Conservation (phyloP, 2,888 invertebrate species). For the Diploptera punctata region DNA sequence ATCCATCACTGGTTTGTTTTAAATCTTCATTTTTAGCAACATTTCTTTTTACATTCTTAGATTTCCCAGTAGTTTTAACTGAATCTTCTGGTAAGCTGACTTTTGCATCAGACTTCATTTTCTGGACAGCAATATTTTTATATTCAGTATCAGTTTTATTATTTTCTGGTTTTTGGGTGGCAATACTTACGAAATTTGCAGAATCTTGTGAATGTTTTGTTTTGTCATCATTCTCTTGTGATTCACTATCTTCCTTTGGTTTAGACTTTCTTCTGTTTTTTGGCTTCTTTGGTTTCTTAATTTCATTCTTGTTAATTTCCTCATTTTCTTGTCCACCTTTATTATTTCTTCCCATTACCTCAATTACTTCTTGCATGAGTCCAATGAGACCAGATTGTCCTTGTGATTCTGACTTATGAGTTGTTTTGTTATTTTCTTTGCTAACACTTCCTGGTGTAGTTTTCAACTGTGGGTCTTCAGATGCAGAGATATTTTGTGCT, state of each 20-base stretch:
- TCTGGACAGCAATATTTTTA: no score
- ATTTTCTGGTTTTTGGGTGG: no score
- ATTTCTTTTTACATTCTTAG: not conserved
- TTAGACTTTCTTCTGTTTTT: no score
- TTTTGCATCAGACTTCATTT: no score
- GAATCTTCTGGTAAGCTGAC: no score
- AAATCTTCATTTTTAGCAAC: not conserved
- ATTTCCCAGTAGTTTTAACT: not conserved
- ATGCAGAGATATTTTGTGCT: not conserved
- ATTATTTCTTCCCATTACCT: not conserved
- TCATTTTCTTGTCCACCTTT: conserved; percentile 1
- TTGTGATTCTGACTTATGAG: no score
- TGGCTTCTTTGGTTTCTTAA: not conserved
- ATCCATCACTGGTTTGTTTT: not conserved
- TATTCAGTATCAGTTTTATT: no score
- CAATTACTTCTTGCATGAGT: not conserved
- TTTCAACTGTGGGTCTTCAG: no score
- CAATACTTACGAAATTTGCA: no score
- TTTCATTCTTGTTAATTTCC: not conserved
- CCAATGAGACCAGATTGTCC: not conserved
- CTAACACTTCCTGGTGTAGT: not conserved
- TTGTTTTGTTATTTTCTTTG: not conserved
- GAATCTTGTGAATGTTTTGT: no score
- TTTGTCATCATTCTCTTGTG: not conserved
- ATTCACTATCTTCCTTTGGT: not conserved